Evolutionary conservation across 2,888 invertebrate species (phyloP).

Genomic region (Chrysolina haemoptera): DNA sequence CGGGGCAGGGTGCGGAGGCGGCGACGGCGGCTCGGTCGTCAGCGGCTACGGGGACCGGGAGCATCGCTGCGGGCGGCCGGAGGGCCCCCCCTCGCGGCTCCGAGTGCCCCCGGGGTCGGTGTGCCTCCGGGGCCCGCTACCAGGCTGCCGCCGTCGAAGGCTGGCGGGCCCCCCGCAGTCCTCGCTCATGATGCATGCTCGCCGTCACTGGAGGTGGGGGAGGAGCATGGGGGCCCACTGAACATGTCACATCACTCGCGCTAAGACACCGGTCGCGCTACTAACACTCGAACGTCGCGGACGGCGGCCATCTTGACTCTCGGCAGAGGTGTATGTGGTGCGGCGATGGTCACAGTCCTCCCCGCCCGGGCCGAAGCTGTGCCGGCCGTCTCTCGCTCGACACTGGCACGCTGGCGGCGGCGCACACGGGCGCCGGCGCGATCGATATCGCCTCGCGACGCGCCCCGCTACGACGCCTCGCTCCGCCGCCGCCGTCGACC

Average conservation of each 20-base stretch:
- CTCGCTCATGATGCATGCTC: conserved; percentile 69
- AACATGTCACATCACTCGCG: conserved; percentile 72
- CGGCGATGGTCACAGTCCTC: conserved; percentile 67
- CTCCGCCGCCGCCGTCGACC: conserved; percentile 1
- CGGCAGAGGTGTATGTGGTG: conserved; percentile 63
- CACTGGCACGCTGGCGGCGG: conserved; percentile 66
- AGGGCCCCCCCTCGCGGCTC: conserved; percentile 78
- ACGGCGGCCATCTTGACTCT: conserved; percentile 69
- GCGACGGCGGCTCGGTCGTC: conserved; percentile 72
- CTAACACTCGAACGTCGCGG: conserved; percentile 63
- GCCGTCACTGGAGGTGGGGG: conserved; percentile 53
- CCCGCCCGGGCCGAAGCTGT: conserved; percentile 71
- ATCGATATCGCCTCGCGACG: conserved; percentile 55
- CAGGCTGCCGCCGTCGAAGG: conserved; percentile 69
- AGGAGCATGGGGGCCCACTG: conserved; percentile 60
- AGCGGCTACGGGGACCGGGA: conserved; percentile 71
- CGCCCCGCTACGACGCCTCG: conserved; percentile 29
- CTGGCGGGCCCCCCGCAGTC: conserved; percentile 63
- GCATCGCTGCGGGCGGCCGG: conserved; percentile 79
- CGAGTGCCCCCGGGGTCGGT: conserved; percentile 63
- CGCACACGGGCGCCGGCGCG: conserved; percentile 64
- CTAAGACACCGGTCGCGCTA: conserved; percentile 70
- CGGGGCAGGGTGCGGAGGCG: conserved; percentile 73
- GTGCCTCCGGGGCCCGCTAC: conserved; percentile 66
- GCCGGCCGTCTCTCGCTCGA: conserved; percentile 70